Base-by-base conservation (phyloP, 2,113 vertebrate genomes). In the Mesembrinibis cayennensis region DNA sequence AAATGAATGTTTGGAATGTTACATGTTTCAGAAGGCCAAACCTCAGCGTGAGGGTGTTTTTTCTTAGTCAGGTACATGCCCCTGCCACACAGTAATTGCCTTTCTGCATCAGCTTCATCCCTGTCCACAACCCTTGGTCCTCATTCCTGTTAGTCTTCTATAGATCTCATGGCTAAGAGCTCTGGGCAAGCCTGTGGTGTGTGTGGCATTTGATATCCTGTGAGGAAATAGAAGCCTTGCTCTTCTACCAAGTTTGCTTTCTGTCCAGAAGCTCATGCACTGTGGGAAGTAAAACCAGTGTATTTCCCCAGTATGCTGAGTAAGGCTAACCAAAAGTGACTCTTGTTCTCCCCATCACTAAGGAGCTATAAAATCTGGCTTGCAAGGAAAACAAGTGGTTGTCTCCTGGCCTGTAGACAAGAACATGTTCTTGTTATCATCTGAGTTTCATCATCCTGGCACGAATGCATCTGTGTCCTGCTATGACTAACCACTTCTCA, bases 401-500 rank as follows among this genome's bases (percentile, higher is more conserved):
- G 49, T 90, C 71, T 88, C 34, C 34, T 93, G 90, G 82, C 66
- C 44, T 86, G 66, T 27, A 88, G 85, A 61, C 58, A 82, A 90
- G 88, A 94, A 90, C 14, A 77, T 59, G 62, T 89, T 89, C 87
- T 82, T 82, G 56, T 78, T 94, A 90, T 87, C 91, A 34, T 83
- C 78, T 27, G 84, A 88, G 52, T 85, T 90, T 85, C 61, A 72
- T 58, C 74, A 85, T 56, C 44, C 74, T 72, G 79, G 56, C 82
- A 40, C 45, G 36, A 90, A 67, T 0, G 6, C 78, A 47, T 92
- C 92, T 95, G 81, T 82, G 78, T 85, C 61, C 58, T 90, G 56
- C 71, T 90, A 63, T 95, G 85, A 94, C 74, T 93, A 95, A 94
- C 66, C 44, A 15, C 74, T 94, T 91, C 77, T 92, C 82, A 67